Evolutionary conservation across 2,888 invertebrate species (phyloP).

Genomic region (Choreutis nemorana): DNA sequence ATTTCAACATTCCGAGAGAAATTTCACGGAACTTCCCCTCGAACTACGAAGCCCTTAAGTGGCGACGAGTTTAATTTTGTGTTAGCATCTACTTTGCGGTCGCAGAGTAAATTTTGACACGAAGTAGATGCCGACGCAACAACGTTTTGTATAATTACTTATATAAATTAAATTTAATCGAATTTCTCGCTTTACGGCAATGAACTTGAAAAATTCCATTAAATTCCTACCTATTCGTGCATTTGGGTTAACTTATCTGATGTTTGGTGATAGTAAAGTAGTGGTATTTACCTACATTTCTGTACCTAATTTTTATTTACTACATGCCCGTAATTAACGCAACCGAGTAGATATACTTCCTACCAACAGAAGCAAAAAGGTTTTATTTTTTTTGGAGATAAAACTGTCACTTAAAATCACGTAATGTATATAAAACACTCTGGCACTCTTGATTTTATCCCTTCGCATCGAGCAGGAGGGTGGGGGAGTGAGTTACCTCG

Average conservation of each 20-base stretch:
- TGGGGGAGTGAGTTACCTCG: slow-evolving; percentile 16
- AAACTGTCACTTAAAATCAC: too few species aligned
- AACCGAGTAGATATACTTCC: background rate
- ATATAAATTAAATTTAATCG: slow-evolving; percentile 54
- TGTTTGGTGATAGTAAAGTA: too few species aligned
- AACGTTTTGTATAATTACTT: slow-evolving; percentile 53
- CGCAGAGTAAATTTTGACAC: slow-evolving; percentile 57
- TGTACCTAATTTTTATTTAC: too few species aligned
- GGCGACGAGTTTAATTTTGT: slow-evolving; percentile 64
- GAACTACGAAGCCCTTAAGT: slow-evolving; percentile 61
- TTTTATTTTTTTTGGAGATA: too few species aligned
- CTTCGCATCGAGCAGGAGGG: slow-evolving; percentile 28
- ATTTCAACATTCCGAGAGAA: slow-evolving; percentile 61
- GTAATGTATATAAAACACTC: too few species aligned
- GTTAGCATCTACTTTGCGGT: slow-evolving; percentile 64
- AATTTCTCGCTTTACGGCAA: slow-evolving; percentile 33
- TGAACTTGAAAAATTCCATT: slow-evolving; percentile 39
- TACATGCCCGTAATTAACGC: slow-evolving; percentile 2
- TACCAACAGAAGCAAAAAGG: too few species aligned
- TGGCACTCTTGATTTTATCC: slow-evolving; percentile 43
- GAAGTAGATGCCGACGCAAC: slow-evolving; percentile 45
- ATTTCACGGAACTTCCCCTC: slow-evolving; percentile 55
- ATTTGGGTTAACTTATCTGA: too few species aligned
- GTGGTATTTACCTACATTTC: too few species aligned
- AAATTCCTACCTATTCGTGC: too few species aligned